Conservation (phyloP, 2,888 invertebrate genomes). For the Cataglyphis albicans region DNA sequence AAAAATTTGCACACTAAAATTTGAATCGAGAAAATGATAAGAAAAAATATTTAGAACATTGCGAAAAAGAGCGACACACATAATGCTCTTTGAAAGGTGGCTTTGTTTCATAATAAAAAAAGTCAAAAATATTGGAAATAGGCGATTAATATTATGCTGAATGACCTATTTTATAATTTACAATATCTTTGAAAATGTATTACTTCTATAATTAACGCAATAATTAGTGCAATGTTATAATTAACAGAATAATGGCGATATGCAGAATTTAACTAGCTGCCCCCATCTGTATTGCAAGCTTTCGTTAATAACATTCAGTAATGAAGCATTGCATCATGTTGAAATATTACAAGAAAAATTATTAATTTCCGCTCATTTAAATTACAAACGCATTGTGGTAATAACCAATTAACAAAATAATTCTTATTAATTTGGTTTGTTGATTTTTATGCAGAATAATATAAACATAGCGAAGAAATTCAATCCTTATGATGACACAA, state of each 20-base stretch:
- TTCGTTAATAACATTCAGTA: slow-evolving; percentile 47
- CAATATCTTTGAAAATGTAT: slow-evolving; percentile 48
- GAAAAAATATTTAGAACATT: neutral
- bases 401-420: slow-evolving; percentile 13
- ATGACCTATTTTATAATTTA: slow-evolving; percentile 35
- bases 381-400: slow-evolving; percentile 17
- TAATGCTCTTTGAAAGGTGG: neutral
- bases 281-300: slow-evolving; percentile 21
- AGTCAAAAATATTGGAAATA: slow-evolving; percentile 10
- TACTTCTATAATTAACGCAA: slow-evolving; percentile 49
- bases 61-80: neutral
- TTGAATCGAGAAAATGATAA: slow-evolving; percentile 3
- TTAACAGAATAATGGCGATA: slow-evolving; percentile 46
- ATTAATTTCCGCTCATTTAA: slow-evolving; percentile 32
- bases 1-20: neutral
- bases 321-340: slow-evolving; percentile 28
- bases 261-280: slow-evolving; percentile 46
- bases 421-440: neutral
- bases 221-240: slow-evolving; percentile 51
- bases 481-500: neutral
- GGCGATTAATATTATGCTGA: slow-evolving; percentile 19
- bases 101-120: slow-evolving; percentile 2
- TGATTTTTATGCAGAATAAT: neutral
- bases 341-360: slow-evolving; percentile 46
- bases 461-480: neutral